phyloP scores from a whole-genome alignment of 2,797 vertebrate genomes.

The Fistularia commersonii region DNA sequence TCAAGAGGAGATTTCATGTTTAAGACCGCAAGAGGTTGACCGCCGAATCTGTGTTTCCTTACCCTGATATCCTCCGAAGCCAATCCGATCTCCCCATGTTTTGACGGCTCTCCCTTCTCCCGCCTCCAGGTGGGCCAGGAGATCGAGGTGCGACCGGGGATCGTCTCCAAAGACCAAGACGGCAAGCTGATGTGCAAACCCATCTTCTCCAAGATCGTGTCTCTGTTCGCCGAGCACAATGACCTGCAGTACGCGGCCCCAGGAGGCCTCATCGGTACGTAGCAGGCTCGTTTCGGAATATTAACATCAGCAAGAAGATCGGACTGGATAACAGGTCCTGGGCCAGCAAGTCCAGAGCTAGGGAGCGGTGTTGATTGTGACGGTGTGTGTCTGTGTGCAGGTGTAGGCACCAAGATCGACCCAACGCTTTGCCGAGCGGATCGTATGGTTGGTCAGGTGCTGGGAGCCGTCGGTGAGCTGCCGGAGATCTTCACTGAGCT shows the following conservation, averaged over 20 bases:
- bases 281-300: no score
- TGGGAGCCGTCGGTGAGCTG: slow-evolving; percentile 93
- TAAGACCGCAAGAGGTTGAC: no score
- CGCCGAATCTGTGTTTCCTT: no score
- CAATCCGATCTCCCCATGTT: no score
- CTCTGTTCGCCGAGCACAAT: slow-evolving; percentile 96
- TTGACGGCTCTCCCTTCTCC: not conserved
- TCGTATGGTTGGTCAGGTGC: slow-evolving; percentile 98
- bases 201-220: slow-evolving; percentile 99
- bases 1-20: no score
- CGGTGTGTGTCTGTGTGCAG: slow-evolving; percentile 56
- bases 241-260: slow-evolving; percentile 97
- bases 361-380: not conserved
- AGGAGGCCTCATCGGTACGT: slow-evolving; percentile 93
- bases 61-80: no score
- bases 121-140: slow-evolving; percentile 92
- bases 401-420: slow-evolving; percentile 98
- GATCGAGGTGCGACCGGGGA: slow-evolving; percentile 94
- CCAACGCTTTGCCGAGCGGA: slow-evolving; percentile 95
- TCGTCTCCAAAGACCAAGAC: slow-evolving; percentile 98
- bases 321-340: no score
- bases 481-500: slow-evolving; percentile 98
- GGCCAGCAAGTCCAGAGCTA: not conserved
- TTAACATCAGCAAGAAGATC: no score
- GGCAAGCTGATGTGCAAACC: slow-evolving; percentile 99